phyloP scores from a whole-genome alignment of 2,113 vertebrate species.

The Corvus cornix region DNA sequence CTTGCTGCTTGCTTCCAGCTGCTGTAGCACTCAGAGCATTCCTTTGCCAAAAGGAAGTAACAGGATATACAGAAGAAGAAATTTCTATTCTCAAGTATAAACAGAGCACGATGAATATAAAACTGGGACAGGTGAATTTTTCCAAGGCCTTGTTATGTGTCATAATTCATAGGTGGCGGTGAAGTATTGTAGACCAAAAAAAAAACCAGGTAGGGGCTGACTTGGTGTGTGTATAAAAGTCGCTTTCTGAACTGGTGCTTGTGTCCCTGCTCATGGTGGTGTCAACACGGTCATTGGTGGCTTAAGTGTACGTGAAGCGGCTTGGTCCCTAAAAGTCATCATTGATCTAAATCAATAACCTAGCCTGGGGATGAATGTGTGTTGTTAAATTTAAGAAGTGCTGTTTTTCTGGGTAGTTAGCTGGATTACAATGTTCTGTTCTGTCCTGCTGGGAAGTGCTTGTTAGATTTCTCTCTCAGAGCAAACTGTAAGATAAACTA shows the following conservation, averaged over 20 bases:
- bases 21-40: neutral
- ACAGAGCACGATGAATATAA: neutral
- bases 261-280: neutral
- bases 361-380: neutral
- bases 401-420: neutral
- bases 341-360: neutral
- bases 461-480: neutral
- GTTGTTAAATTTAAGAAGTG: neutral
- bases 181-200: neutral
- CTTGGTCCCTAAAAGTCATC: neutral
- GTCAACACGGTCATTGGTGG: accelerated
- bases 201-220: neutral
- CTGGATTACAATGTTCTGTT: neutral
- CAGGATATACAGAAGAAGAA: neutral
- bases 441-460: conserved; percentile 6
- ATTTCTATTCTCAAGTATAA: neutral
- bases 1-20: neutral
- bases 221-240: neutral
- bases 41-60: neutral
- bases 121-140: neutral
- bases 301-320: neutral
- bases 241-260: neutral
- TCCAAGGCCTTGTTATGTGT: neutral
- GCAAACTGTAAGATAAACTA: conserved; percentile 11
- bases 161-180: neutral